These are phyloP conservation scores for Trachelipus rathkii DNA, from an alignment of 1,140 invertebrate genomes.

Conservation along the genomic window DNA sequence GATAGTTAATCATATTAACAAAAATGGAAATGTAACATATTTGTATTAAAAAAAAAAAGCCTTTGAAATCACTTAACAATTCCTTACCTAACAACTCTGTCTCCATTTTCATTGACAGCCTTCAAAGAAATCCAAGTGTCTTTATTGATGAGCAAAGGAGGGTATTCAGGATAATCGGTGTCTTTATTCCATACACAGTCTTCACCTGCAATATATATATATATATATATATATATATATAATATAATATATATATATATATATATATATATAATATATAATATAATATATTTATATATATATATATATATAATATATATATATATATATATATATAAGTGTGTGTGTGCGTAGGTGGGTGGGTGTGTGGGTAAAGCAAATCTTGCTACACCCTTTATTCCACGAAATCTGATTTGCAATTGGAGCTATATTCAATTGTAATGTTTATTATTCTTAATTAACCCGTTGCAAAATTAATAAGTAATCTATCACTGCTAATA, in stretches of 20 bases:
- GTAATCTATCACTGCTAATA: too few relatives aligned
- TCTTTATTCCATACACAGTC: conserved; percentile 5
- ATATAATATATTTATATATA: background rate
- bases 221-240: background rate
- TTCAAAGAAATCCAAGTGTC: background rate
- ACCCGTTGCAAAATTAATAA: too few relatives aligned
- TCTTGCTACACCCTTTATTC: too few relatives aligned
- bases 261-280: background rate
- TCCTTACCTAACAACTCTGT: background rate
- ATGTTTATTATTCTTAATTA: too few relatives aligned
- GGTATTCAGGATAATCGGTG: background rate
- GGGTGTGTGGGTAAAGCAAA: too few relatives aligned
- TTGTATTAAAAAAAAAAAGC: background rate
- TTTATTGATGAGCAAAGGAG: conserved; percentile 5
- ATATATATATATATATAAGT: too few relatives aligned
- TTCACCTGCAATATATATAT: background rate
- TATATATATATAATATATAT: background rate
- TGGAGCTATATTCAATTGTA: too few relatives aligned
- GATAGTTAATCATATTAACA: background rate
- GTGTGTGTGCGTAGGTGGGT: too few relatives aligned
- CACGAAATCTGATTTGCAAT: too few relatives aligned
- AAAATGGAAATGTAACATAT: background rate
- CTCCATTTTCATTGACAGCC: background rate
- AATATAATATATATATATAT: background rate
- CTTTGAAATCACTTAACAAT: background rate